A percentile compares a stretch with the other conserved stretches of the same genome.
These are phyloP conservation scores for Xiphophorus couchianus DNA, from an alignment of 2,113 vertebrate species.

Conservation along the genomic window DNA sequence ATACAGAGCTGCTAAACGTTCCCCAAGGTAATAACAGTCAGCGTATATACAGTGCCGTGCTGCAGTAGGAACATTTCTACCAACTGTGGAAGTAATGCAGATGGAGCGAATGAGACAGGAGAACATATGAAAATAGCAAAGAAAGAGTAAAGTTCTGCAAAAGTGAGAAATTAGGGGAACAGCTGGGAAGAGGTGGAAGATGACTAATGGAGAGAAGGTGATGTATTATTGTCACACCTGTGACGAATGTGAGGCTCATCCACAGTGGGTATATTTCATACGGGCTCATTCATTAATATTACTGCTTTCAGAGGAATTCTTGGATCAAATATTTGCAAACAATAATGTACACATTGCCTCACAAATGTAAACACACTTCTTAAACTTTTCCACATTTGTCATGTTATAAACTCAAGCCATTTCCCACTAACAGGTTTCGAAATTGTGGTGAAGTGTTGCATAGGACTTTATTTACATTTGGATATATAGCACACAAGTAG, in stretches of 20 bases:
- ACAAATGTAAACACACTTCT: no score
- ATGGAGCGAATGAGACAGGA: constrained; percentile 12
- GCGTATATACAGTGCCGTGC: constrained; percentile 60
- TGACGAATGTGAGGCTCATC: neutral
- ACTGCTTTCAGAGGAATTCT: neutral
- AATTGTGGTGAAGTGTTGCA: no score
- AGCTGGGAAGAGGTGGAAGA: constrained; percentile 4
- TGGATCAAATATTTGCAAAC: neutral
- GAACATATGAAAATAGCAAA: constrained; percentile 3
- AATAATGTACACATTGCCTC: neutral
- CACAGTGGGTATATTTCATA: neutral
- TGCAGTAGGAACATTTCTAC: constrained; percentile 46
- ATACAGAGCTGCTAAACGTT: constrained; percentile 79
- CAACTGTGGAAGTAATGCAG: constrained; percentile 40
- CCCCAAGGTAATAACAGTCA: constrained; percentile 76
- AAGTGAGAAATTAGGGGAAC: constrained; percentile 8
- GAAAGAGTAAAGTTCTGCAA: constrained; percentile 25
- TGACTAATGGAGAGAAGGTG: neutral
- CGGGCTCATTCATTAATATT: neutral
- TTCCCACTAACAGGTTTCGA: neutral
- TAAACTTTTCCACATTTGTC: no score
- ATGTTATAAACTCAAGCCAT: no score
- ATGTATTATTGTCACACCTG: no score
- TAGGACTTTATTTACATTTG: no score
- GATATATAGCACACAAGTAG: no score